phyloP scores from a whole-genome alignment of 2,888 invertebrate genomes.

The Platerodrilus igneus region DNA sequence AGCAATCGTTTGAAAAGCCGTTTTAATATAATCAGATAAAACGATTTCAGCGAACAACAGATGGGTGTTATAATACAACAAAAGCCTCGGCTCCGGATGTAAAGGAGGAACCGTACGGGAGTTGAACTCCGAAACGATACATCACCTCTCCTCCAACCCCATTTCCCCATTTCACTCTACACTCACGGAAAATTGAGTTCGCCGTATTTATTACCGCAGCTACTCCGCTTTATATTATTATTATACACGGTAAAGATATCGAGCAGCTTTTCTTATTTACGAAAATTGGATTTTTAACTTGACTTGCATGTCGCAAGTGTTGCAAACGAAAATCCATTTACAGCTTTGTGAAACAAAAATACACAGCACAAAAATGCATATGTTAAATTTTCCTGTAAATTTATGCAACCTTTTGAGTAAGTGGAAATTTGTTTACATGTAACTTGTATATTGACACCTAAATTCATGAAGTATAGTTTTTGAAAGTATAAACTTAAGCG shows the following conservation, averaged over 20 bases:
- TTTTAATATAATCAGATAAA: constrained; percentile 26
- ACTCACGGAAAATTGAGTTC: constrained; percentile 44
- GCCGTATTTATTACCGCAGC: constrained; percentile 42
- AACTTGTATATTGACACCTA: no score
- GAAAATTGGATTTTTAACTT: no score
- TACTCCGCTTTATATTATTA: constrained; percentile 40
- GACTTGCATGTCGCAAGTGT: no score
- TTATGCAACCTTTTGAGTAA: no score
- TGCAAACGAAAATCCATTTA: no score
- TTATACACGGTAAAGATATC: constrained; percentile 35
- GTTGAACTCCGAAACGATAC: constrained; percentile 38
- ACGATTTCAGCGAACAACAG: constrained; percentile 39
- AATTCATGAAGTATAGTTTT: no score
- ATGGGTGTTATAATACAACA: constrained; percentile 41
- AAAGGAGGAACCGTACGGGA: constrained; percentile 34
- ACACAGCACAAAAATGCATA: no score
- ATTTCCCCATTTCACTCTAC: constrained; percentile 37
- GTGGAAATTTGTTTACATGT: no score
- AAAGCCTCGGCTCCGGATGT: constrained; percentile 34
- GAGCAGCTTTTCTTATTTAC: constrained; percentile 14
- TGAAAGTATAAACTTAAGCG: no score
- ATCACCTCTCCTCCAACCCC: constrained; percentile 34
- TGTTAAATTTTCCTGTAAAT: no score
- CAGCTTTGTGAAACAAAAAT: no score
- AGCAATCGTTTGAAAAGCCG: background rate